Conservation (phyloP, 35 echinoderm and acorn worm genomes). For the Apostichopus japonicus region DNA sequence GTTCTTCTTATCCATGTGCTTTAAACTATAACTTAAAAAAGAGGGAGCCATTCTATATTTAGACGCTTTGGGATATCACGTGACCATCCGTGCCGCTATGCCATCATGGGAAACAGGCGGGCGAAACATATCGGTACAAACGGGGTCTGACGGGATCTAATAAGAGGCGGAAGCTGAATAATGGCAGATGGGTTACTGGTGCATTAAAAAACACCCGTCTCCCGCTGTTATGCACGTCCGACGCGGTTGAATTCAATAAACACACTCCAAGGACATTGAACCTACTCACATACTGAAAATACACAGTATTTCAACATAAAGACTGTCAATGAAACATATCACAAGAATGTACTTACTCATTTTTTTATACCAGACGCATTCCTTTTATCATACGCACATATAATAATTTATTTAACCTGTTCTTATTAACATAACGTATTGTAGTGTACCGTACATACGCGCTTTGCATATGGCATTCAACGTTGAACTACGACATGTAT, state of each 20-base stretch:
- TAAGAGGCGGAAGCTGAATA: not conserved
- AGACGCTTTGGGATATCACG: not conserved
- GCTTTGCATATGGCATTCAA: too few relatives aligned
- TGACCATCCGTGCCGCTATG: not conserved
- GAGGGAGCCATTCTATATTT: not conserved
- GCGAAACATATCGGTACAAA: conserved; percentile 39
- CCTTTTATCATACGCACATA: too few relatives aligned
- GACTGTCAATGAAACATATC: too few relatives aligned
- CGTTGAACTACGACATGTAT: too few relatives aligned
- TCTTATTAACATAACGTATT: too few relatives aligned
- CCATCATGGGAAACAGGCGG: conserved; percentile 8
- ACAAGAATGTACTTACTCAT: too few relatives aligned
- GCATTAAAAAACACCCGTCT: conserved; percentile 2
- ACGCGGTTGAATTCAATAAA: conserved; percentile 20
- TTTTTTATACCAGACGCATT: too few relatives aligned
- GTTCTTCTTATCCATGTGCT: too few relatives aligned
- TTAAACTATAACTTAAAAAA: not conserved
- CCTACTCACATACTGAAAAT: not conserved
- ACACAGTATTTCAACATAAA: too few relatives aligned
- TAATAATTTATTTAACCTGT: too few relatives aligned
- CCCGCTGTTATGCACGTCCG: conserved; percentile 45
- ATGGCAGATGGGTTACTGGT: not conserved
- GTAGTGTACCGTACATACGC: too few relatives aligned
- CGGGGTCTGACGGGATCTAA: conserved; percentile 27
- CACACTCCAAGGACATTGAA: conserved; percentile 13